Evolutionary conservation across 1,140 invertebrate species (phyloP), one percentile per base, ranked within the genome.

Genomic region (Leucophenga varia): DNA sequence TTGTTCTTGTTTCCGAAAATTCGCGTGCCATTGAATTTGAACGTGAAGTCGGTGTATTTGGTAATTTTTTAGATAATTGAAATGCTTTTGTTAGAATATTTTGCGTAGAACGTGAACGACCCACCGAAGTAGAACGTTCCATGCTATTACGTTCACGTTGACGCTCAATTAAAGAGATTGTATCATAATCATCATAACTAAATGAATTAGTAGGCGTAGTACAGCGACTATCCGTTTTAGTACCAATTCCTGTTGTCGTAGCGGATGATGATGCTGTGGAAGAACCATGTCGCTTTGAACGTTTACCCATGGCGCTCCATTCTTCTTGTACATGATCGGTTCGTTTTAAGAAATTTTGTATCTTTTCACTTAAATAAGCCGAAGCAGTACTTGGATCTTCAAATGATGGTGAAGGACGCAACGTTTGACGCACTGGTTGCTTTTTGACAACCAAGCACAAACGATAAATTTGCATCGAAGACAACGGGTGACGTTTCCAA

Each of bases 291-390:
- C 81, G 50, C n/a, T n/a, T n/a, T 78, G 82, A 42, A 12, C 60
- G 48, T 18, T 57, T 53, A 9, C 64, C 61, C 54, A 72, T 50
- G 21, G 65, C 65, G 1, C 81, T 80, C 89, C 89, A 92, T 63
- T 91, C 88, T 53, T 92, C 86, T 82, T 89, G 88, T 1, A 91
- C 82, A 68, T 92, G 89, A 71, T 92, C 89, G 3, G 89, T 91
- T 43, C 87, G 82, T 61, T 84, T 83, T 6, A 93, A 75, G 57
- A 93, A 93, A 51, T 87, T 86, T 16, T 85, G 80, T 36, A 93
- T 92, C 72, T 87, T 88, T 19, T 79, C 81, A 3, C 83, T 83
- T 16, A 93, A 76, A 44, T 83, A 84, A 21, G 86, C 86, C 0
- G 88, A 91, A 0, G 86, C 85, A 0, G 89, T 90, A 8, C 83